Evolutionary conservation across 2,888 invertebrate species (phyloP), one percentile per base, ranked within the genome.

Genomic region (Pollenia amentaria): DNA sequence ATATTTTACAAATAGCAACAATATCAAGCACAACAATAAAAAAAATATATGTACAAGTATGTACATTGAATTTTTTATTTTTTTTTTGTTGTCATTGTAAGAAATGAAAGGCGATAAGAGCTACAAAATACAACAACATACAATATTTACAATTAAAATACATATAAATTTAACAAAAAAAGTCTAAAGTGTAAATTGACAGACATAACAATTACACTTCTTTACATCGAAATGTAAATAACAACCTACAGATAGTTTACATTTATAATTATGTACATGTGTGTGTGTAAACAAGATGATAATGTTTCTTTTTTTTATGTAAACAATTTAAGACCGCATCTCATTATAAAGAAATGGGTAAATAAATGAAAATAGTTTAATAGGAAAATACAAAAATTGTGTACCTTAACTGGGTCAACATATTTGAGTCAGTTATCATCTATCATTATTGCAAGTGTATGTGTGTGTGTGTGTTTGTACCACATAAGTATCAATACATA

Each of bases 391-490:
- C 0, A 46, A 3, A 62, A 62, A 60, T 12, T 62, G 14, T 18
- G n/a, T 69, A 51, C 55, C 75, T 64, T 79, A 86, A 83, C 64
- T 86, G 70, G 86, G 86, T 86, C 86, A 86, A 44, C 44, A 60
- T 65, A 73, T 29, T 38, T 69, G 12, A 40, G 14, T 18, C 18
- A 46, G 38, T 72, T 81, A 76, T 85, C 55, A 76, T 85, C 55
- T 65, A 12, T n/a, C 51, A 53, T 1, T 16, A 18, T 38, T 46
- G 42, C 12, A 51, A 69, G 9, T 62, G 48, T 42, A 1, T 48
- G 11, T n/a, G 0, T 46, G 21, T 69, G 48, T 42, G 14, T 14
- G 42, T 69, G 48, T 40, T 16, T 18, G 14, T 67, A 48, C 14
- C 38, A 16, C n/a, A 3, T 48, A 18, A 16, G 44, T 65, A 53